phyloP scores from a whole-genome alignment of 2,113 vertebrate species.

The Uria aalge region DNA sequence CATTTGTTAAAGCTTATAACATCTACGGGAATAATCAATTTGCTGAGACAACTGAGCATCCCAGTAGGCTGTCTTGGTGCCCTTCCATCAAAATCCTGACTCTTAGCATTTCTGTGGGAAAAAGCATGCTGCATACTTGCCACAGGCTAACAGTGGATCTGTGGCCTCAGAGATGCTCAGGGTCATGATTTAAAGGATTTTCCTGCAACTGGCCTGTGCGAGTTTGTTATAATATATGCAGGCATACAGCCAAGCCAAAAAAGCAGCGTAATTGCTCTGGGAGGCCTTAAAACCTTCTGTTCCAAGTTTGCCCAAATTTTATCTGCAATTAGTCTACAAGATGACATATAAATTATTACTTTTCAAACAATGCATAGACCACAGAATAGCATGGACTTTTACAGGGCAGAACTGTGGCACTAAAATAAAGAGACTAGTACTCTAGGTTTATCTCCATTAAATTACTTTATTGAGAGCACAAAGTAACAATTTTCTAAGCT shows the following conservation, averaged over 20 bases:
- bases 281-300: neutral
- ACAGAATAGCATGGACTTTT: neutral
- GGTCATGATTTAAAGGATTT: neutral
- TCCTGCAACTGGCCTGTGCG: neutral
- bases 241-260: neutral
- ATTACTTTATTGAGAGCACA: neutral
- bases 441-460: neutral
- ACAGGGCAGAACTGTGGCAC: neutral
- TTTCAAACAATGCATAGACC: neutral
- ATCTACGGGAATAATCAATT: neutral
- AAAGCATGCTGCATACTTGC: neutral
- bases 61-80: neutral
- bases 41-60: neutral
- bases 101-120: neutral
- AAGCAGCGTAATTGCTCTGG: neutral
- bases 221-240: neutral
- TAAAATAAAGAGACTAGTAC: neutral
- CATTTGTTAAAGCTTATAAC: neutral
- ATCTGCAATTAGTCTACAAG: conserved; percentile 6
- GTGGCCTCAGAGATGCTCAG: neutral
- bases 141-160: neutral
- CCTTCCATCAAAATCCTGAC: neutral
- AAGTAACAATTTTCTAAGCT: neutral
- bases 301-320: neutral
- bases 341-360: neutral